phyloP scores from a whole-genome alignment of 2,113 vertebrate species.

The Lichenostomus cassidix region DNA sequence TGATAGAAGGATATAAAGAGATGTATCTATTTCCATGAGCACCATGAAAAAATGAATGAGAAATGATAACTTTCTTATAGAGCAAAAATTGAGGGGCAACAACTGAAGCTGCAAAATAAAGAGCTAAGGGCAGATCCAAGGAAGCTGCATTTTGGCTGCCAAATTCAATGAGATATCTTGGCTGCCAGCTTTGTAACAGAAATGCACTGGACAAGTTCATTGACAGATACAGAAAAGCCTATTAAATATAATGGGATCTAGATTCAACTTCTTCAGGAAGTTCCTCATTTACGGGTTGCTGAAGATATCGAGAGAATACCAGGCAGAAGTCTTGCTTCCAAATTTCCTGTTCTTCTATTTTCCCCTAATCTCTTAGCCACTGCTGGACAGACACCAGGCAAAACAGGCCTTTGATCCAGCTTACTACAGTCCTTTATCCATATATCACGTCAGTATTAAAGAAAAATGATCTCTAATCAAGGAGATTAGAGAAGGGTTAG shows the following conservation, averaged over 20 bases:
- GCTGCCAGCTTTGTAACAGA: not conserved
- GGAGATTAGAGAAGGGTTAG: not conserved
- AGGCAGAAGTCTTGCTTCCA: not conserved
- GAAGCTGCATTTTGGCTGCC: not conserved
- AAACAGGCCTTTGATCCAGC: not conserved
- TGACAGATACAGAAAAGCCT: not conserved
- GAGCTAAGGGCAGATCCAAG: not conserved
- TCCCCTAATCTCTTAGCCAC: not conserved
- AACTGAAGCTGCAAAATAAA: not conserved
- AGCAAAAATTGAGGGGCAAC: not conserved
- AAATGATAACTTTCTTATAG: not conserved
- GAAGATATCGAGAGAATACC: not conserved
- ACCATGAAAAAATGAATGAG: not conserved
- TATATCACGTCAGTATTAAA: not conserved
- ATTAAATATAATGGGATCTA: not conserved
- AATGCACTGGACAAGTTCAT: not conserved
- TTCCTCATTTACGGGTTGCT: not conserved
- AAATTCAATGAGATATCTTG: not conserved
- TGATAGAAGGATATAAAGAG: not conserved
- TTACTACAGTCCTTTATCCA: not conserved
- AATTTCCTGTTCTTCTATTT: not conserved
- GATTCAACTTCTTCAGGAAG: not conserved
- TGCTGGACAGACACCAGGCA: not conserved
- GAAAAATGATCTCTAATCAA: not conserved
- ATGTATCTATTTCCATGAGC: not conserved